These are phyloP conservation scores for Scaptomyza tumidula DNA, from an alignment of 2,888 invertebrate species.

Conservation along the genomic window DNA sequence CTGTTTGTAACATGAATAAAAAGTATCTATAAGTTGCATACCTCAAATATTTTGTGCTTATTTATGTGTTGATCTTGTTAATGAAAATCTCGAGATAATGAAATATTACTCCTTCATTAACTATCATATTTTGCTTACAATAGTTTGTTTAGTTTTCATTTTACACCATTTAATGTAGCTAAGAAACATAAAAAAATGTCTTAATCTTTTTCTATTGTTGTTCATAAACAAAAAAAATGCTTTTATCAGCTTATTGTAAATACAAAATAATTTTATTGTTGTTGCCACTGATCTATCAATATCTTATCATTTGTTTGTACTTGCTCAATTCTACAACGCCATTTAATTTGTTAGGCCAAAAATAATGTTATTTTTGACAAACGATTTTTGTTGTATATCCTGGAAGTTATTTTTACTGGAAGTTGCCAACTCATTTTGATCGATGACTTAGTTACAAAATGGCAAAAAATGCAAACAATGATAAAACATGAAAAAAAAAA, in stretches of 20 bases:
- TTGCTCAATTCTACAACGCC: constrained; percentile 18
- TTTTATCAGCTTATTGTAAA: background rate
- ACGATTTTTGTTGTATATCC: background rate
- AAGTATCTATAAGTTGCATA: constrained; percentile 28
- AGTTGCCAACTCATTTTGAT: constrained; percentile 6
- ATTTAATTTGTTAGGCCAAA: constrained; percentile 5
- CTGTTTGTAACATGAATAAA: constrained; percentile 20
- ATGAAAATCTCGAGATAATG: background rate
- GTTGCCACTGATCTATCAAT: constrained; percentile 3
- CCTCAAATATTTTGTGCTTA: background rate
- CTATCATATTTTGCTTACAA: no score
- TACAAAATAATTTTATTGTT: background rate
- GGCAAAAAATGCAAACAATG: background rate
- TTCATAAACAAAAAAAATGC: background rate
- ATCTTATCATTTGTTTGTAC: constrained; percentile 25
- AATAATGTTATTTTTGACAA: constrained; percentile 3
- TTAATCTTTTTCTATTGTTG: background rate
- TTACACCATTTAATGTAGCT: no score
- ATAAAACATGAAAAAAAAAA: no score
- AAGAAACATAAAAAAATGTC: background rate
- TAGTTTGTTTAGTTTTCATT: no score
- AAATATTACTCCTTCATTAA: background rate
- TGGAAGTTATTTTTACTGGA: background rate
- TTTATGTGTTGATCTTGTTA: background rate
- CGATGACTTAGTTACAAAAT: background rate